Conservation (phyloP, 2,888 invertebrate species). For the Eumacrocentrus americanus region DNA sequence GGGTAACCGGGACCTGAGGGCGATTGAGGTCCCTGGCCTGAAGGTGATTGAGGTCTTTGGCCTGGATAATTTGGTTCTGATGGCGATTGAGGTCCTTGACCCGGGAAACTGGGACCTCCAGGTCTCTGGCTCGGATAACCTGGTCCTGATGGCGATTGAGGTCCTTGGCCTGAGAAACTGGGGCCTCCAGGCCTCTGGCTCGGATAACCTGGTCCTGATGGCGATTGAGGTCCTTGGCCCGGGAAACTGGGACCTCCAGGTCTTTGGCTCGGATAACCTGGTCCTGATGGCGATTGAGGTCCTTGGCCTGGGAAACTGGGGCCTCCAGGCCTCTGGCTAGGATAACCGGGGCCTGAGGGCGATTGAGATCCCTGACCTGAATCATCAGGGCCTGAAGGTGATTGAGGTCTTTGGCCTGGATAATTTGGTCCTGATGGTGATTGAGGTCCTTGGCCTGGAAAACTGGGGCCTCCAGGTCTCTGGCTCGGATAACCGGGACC, state of each 20-base stretch:
- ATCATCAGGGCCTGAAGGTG: constrained; percentile 27
- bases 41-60: constrained; percentile 30
- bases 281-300: constrained; percentile 37
- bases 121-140: constrained; percentile 45
- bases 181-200: constrained; percentile 38
- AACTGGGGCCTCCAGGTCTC: constrained; percentile 18
- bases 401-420: constrained; percentile 34
- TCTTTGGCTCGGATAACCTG: constrained; percentile 43
- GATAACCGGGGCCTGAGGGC: constrained; percentile 49
- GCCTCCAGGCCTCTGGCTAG: constrained; percentile 43
- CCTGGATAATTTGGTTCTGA: constrained; percentile 42
- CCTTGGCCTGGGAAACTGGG: constrained; percentile 46
- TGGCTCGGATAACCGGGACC: constrained; percentile 34
- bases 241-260: too few species aligned
- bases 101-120: constrained; percentile 41
- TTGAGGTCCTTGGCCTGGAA: constrained; percentile 32
- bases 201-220: constrained; percentile 48
- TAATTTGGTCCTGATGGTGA: constrained; percentile 27
- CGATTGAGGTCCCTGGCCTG: constrained; percentile 47
- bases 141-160: constrained; percentile 42
- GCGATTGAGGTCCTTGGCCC: constrained; percentile 44
- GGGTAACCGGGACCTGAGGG: constrained; percentile 41
- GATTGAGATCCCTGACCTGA: constrained; percentile 34
- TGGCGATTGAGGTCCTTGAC: constrained; percentile 37
- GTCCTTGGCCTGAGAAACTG: constrained; percentile 48